Evolutionary conservation across 1,140 invertebrate species (phyloP), one percentile per base, ranked within the genome.

Genomic region (Drosophila kepulauana): DNA sequence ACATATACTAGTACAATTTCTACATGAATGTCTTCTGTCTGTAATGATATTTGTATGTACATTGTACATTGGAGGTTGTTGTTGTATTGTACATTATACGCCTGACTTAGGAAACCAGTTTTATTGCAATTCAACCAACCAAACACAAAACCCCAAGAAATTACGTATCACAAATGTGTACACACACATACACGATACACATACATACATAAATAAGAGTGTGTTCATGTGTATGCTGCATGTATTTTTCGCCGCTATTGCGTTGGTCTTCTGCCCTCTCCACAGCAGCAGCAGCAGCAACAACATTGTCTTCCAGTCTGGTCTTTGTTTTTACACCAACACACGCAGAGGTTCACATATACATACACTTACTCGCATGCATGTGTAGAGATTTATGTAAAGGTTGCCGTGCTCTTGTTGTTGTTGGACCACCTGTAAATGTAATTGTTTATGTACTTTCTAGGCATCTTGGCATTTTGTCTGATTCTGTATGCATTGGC

Each of bases 111-210:
- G 78, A 75, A 88, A 88, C 85, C 85, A 74, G 85, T 88, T 89
- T 89, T 78, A 88, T 89, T 88, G 85, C 85, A 88, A 88, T 85
- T 81, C 72, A 77, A 78, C 72, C 69, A 80, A 88, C 52, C 80
- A 65, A 77, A 74, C 69, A 70, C 78, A 87, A 86, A 82, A 59
- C 79, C 67, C 51, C 81, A 82, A 88, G 86, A 90, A 90, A 88
- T 88, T 89, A 88, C 85, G 85, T 88, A 89, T 84, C 85, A 89
- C 84, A 78, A 84, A 88, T 80, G 66, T 87, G 74, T 52, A 74
- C 64, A 75, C 33, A 69, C 25, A 65, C 45, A 66, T 25, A 38
- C 35, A 38, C 6, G 20, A 25, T 25, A 73, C 73, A 80, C 10
- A 67, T 6, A 74, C 25, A 41, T 13, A 65, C 20, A 11, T 33